Evolutionary conservation across 1,140 invertebrate genomes (phyloP).

Genomic region (Rhyzopertha dominica): DNA sequence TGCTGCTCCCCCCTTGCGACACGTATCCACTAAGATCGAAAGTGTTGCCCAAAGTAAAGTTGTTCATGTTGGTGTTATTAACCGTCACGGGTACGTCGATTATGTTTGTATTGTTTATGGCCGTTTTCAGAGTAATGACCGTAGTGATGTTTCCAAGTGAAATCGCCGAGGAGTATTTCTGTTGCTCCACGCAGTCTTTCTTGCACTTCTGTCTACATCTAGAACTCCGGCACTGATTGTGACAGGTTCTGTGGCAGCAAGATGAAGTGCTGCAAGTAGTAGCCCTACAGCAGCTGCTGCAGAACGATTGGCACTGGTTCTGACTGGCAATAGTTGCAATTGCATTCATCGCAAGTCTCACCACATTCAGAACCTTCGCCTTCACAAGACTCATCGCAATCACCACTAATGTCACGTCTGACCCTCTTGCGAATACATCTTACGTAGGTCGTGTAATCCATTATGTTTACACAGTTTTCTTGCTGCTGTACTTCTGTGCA

Average conservation of each 20-base stretch:
- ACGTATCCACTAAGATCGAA: neutral
- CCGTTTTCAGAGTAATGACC: conserved; percentile 39
- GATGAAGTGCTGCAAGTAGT: conserved; percentile 26
- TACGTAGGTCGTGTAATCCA: too few species aligned
- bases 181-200: neutral
- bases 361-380: too few species aligned
- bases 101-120: conserved; percentile 39
- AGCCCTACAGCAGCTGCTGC: conserved; percentile 17
- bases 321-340: conserved; percentile 12
- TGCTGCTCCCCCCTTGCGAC: conserved; percentile 1
- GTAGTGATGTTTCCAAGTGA: conserved; percentile 30
- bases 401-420: too few species aligned
- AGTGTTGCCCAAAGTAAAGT: conserved; percentile 26
- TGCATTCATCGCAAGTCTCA: conserved; percentile 19
- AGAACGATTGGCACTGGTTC: conserved; percentile 15
- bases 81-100: conserved; percentile 38
- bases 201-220: neutral
- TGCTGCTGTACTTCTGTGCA: too few species aligned
- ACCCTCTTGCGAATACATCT: too few species aligned
- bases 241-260: conserved; percentile 37
- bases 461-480: too few species aligned
- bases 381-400: too few species aligned
- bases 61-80: conserved; percentile 38
- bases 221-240: conserved; percentile 20
- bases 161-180: conserved; percentile 13